Conservation (phyloP, 2,113 vertebrate genomes). For the Chamaetylas fuelleborni region DNA sequence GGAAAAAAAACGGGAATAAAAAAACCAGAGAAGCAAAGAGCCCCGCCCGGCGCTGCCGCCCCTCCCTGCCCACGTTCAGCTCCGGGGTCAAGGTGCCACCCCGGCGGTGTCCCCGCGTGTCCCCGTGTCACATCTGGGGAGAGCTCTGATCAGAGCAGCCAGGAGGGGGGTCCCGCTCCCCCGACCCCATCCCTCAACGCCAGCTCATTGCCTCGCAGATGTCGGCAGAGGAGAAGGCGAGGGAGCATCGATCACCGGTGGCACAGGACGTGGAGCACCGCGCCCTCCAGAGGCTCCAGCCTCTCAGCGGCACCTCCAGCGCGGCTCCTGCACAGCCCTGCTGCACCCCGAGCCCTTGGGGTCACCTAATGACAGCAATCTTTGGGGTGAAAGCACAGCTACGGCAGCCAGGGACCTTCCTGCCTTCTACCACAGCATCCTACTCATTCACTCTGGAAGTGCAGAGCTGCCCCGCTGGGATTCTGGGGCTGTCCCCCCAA, state of each 20-base stretch:
- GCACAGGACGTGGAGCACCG: neutral
- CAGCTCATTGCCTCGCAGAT: conserved; percentile 72
- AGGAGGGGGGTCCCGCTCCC: neutral
- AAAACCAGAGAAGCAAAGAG: conserved; percentile 8
- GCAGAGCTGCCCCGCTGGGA: neutral
- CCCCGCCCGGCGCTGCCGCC: neutral
- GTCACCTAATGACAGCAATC: neutral
- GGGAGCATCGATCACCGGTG: neutral
- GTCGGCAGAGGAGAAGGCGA: neutral
- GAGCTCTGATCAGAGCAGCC: neutral
- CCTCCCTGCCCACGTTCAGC: neutral
- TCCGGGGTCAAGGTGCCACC: neutral
- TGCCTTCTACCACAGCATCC: neutral
- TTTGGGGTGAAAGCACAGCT: neutral
- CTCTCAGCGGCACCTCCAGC: neutral
- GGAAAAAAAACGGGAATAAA: conserved; percentile 55
- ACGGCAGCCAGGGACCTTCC: neutral
- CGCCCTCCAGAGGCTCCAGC: conserved; percentile 15
- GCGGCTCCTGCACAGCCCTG: neutral
- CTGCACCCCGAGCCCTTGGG: neutral
- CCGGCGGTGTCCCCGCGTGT: conserved; percentile 40
- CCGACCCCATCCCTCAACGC: conserved; percentile 75
- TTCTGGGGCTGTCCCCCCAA: rapidly evolving
- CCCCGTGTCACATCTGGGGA: conserved; percentile 61
- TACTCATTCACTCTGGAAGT: neutral